Evolutionary conservation across 1,140 invertebrate species (phyloP).

Genomic region (Pemphigus obesinymphae): DNA sequence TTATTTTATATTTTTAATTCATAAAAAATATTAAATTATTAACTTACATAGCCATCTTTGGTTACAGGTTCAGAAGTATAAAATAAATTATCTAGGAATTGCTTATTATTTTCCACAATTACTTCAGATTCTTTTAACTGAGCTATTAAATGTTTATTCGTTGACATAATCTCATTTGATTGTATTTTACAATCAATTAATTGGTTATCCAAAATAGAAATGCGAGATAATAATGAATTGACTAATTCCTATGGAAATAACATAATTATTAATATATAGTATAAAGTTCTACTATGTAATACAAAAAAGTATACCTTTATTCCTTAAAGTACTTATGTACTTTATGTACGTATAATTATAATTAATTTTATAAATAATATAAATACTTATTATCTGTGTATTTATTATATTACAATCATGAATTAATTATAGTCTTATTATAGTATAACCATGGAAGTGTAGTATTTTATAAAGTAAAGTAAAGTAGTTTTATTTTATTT

Average conservation of each 20-base stretch:
- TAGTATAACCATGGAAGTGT: no score
- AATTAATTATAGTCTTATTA: no score
- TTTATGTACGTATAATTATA: no score
- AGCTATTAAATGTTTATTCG: neutral
- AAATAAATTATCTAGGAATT: neutral
- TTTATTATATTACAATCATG: no score
- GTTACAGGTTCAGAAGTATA: slow-evolving; percentile 25
- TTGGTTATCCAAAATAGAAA: neutral
- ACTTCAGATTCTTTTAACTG: neutral
- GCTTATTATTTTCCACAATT: slow-evolving; percentile 5
- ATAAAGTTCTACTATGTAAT: no score
- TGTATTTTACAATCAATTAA: neutral
- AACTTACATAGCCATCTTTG: slow-evolving; percentile 19
- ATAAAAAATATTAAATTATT: neutral
- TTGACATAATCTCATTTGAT: neutral
- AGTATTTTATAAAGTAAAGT: no score
- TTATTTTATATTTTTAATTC: neutral
- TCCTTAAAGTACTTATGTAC: no score
- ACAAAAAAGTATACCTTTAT: no score
- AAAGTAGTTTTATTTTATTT: no score
- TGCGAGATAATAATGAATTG: slow-evolving; percentile 1
- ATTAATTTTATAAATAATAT: no score
- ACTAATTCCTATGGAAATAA: neutral
- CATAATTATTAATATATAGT: no score
- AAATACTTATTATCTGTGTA: no score